Evolutionary conservation across 2,797 vertebrate species (phyloP), one percentile per base, ranked within the genome.

Genomic region (Epinephelus coioides): DNA sequence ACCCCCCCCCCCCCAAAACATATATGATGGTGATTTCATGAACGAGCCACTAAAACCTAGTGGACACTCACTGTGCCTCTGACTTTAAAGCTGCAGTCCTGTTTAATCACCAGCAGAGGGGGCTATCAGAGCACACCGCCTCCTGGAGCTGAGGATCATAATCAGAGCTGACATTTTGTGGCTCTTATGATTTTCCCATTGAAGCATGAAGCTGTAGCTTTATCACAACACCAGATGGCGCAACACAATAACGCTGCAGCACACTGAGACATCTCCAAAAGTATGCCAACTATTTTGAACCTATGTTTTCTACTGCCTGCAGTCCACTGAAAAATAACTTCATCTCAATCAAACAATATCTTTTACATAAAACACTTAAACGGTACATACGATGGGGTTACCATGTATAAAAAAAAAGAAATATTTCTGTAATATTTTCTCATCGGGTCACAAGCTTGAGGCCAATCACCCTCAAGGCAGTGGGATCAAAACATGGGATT

Each of bases 131-230:
- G 17, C 56, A 49, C 15, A 14, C 0, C 0, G 0, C 50, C 15
- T 1, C 6, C 38, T 13, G 21, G 3, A 59, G 81, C 0, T 21
- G 18, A 12, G 7, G 14, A 0, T 62, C 56, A 56, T 4, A 51
- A 17, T 43, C 21, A 34, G 8, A 76, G 76, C 75, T 86, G 78
- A 90, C 82, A 88, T 88, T 84, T 87, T 86, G 78, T 72, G 15
- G 18, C 19, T 40, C 23, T 19, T 3, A 10, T 40, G 38, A 54
- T 13, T 13, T n/a, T 47, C 18, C n/a, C 7, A 4, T 14, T 13
- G 9, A n/a, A 67, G 23, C 8, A 1, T 2, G 2, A 4, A 0
- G 69, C 25, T 44, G 51, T 61, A 53, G 25, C 56, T 9, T 70
- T 50, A 1, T 9, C 8, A 19, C 40, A 84, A 80, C 89, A 82